phyloP scores from a whole-genome alignment of 1,140 invertebrate genomes.

The Zaprionus tsacasi region DNA sequence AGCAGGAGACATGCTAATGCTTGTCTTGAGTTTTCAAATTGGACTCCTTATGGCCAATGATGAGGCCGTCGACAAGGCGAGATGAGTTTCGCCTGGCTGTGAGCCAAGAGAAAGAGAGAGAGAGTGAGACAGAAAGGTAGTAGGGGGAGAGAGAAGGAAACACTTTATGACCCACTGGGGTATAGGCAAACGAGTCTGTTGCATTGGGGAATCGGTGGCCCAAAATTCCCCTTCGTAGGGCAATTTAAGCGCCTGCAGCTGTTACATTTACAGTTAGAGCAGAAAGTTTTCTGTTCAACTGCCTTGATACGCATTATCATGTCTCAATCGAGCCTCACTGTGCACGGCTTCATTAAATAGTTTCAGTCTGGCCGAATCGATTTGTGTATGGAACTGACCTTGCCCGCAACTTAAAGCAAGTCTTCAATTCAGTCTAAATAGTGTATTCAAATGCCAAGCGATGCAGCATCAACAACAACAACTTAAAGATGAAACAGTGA shows the following conservation, averaged over 20 bases:
- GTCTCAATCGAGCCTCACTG: constrained; percentile 59
- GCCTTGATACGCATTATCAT: constrained; percentile 65
- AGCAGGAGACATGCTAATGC: constrained; percentile 20
- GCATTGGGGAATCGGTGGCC: constrained; percentile 52
- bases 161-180: constrained; percentile 70
- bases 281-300: constrained; percentile 48
- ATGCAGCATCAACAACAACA: constrained; percentile 1
- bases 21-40: constrained; percentile 26
- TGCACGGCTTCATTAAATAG: constrained; percentile 64
- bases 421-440: constrained; percentile 11
- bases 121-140: constrained; percentile 14
- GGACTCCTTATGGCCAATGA: constrained; percentile 21
- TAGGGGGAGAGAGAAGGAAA: not conserved
- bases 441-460: constrained; percentile 12
- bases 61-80: constrained; percentile 30
- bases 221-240: constrained; percentile 30
- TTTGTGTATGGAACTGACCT: constrained; percentile 51
- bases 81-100: constrained; percentile 59
- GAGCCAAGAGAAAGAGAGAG: constrained; percentile 48
- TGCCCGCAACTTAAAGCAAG: constrained; percentile 16
- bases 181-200: constrained; percentile 53
- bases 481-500: constrained; percentile 9
- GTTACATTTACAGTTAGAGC: constrained; percentile 60
- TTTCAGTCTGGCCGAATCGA: constrained; percentile 56
- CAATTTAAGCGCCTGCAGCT: constrained; percentile 77